Conservation (phyloP, 2,888 invertebrate genomes). For the Sesamia inferens region DNA sequence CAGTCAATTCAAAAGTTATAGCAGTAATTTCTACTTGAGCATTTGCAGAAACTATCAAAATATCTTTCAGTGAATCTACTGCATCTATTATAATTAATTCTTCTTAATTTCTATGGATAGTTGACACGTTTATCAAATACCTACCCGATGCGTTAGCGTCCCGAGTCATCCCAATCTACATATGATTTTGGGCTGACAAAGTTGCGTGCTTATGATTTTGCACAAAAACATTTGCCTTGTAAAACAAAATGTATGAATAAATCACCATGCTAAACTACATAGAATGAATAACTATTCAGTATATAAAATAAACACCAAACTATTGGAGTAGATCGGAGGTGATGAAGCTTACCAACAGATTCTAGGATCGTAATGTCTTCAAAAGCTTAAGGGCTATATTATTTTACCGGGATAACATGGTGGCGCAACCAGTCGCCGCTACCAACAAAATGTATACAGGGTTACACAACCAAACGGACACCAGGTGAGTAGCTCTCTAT, state of each 20-base stretch:
- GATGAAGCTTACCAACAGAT: background rate
- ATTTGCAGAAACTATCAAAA: background rate
- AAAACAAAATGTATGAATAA: constrained; percentile 47
- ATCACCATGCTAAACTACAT: constrained; percentile 34
- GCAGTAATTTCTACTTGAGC: background rate
- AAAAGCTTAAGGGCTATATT: too few relatives aligned
- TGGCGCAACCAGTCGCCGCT: too few relatives aligned
- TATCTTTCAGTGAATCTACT: too few relatives aligned
- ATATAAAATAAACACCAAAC: background rate
- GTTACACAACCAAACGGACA: too few relatives aligned
- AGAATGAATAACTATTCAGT: constrained; percentile 27
- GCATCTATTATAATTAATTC: too few relatives aligned
- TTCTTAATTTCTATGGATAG: background rate
- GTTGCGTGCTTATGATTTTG: constrained; percentile 43
- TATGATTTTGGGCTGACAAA: constrained; percentile 45
- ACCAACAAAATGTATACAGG: too few relatives aligned
- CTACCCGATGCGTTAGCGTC: background rate
- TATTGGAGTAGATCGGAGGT: background rate
- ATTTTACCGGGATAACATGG: too few relatives aligned
- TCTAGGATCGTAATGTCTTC: background rate
- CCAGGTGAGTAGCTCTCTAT: too few relatives aligned
- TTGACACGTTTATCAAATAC: background rate
- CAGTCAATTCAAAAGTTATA: background rate
- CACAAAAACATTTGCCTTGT: constrained; percentile 44
- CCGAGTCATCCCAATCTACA: constrained; percentile 27